Evolutionary conservation across 2,888 invertebrate species (phyloP), one percentile per base, ranked within the genome.

Genomic region (Choristoneura rosaceana): DNA sequence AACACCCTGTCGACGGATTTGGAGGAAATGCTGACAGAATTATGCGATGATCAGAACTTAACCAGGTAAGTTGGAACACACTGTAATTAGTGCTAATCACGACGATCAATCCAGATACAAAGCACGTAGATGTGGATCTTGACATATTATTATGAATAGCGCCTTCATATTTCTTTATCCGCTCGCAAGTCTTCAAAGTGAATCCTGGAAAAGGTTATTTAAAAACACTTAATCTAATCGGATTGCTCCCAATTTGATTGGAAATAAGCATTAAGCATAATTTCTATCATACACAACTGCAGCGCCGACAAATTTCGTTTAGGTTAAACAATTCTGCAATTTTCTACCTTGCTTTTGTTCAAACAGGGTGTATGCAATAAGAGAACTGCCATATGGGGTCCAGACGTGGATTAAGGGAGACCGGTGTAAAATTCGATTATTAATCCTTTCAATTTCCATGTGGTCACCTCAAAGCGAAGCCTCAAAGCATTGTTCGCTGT

Each of bases 1-100:
- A 97, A 96, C 91, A 96, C 96, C 71, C 92, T 98, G 83, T 98
- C 98, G 75, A 96, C 96, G 83, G 98, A 98, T 93, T 94, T 98
- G 93, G 98, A 98, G 92, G 96, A 97, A 81, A 97, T 97, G 97
- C 95, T 98, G 82, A 96, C 96, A 82, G 97, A 98, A 88, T 94
- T 98, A 74, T 97, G 97, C 84, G 96, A 97, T 79, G 95, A 96
- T 71, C 95, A 82, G 75, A 85, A 85, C 68, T 76, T 84, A 79
- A 76, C 78, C 81, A 90, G 90, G 90, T 90, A 34, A 82, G 83
- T 79, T 5, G n/a, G 5, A 47, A 47, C 45, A 45, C n/a, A n/a
- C 47, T 5, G n/a, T 7, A 12, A 43, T 43, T 2, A 12, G 5
- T n/a, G 1, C 25, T 25, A 25, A 25, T 25, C 25, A 25, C 25